Evolutionary conservation across 2,888 invertebrate species (phyloP).

Genomic region (Lepidochrysops patricia): DNA sequence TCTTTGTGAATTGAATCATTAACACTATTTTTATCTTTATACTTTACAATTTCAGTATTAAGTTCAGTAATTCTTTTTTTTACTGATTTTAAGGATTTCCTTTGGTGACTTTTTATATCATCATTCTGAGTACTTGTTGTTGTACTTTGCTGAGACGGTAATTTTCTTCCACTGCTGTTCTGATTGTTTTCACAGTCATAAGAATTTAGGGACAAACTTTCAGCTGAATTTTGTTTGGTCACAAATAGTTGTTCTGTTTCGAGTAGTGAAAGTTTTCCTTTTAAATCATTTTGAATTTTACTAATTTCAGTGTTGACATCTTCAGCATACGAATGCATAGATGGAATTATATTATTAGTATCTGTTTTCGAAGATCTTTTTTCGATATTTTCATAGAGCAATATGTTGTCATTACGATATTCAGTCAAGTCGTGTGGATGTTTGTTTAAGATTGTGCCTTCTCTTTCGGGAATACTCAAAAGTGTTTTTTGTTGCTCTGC

Average conservation of each 20-base stretch:
- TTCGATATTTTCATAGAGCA: not conserved
- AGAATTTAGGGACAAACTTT: not conserved
- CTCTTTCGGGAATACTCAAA: not conserved
- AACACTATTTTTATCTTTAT: not conserved
- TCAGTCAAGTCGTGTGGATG: not conserved
- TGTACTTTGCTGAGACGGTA: not conserved
- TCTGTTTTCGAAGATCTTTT: not conserved
- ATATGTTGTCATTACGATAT: not conserved
- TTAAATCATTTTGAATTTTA: not conserved
- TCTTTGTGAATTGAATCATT: constrained; percentile 36
- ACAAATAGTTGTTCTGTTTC: not conserved
- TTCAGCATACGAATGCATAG: not conserved
- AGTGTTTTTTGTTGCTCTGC: not conserved
- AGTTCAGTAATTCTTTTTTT: not conserved
- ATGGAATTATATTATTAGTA: not conserved
- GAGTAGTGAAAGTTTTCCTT: not conserved
- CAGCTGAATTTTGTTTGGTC: not conserved
- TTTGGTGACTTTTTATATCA: not conserved
- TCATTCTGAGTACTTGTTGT: not conserved
- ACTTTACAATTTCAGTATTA: not conserved
- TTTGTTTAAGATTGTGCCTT: not conserved
- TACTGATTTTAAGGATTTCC: not conserved
- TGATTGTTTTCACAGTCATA: not conserved
- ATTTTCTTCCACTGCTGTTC: not conserved
- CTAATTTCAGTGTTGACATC: not conserved